Base-by-base conservation (phyloP, 2,888 invertebrate species). In the Scrobipalpa costella region DNA sequence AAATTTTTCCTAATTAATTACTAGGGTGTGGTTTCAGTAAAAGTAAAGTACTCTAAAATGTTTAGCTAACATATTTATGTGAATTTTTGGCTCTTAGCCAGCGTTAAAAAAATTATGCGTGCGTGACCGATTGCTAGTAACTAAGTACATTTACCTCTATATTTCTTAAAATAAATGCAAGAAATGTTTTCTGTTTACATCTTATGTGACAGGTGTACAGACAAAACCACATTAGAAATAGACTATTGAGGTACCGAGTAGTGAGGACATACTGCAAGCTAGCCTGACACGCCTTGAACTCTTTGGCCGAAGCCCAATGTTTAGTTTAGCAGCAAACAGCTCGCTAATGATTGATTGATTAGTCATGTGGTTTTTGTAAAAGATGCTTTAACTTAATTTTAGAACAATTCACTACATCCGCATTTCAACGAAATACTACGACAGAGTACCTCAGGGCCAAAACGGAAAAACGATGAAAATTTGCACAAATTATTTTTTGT, bases 251-350 rank as follows among this genome's bases (percentile, higher is more conserved):
- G n/a, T 7, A 7, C 17, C 21, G n/a, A 6, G 49, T 49, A 27
- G 27, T 27, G 27, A 27, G 27, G 5, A 5, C 2, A 27, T 2
- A 27, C 27, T 27, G 5, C 27, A 27, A 19, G n/a, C n/a, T n/a
- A 49, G 17, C 21, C 49, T 49, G 49, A 49, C 19, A 49, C 7
- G 15, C 49, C 49, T 49, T 49, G 49, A 49, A 19, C 19, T 49
- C 19, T 49, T 49, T 19, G 49, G 19, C 15, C 19, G 15, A 19
- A 8, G 19, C 49, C 49, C 49, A 49, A 49, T 17, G 7, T 8
- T 8, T 21, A 17, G 21, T 21, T 19, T 8, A 1, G 5, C 17
- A 49, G n/a, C 7, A 49, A 49, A 49, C 19, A 8, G 19, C 19
- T 0, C 8, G 49, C 7, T 17, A 17, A 19, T 15, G 17, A 19